phyloP scores from a whole-genome alignment of 1,140 invertebrate species.

The Halictus rubicundus region DNA sequence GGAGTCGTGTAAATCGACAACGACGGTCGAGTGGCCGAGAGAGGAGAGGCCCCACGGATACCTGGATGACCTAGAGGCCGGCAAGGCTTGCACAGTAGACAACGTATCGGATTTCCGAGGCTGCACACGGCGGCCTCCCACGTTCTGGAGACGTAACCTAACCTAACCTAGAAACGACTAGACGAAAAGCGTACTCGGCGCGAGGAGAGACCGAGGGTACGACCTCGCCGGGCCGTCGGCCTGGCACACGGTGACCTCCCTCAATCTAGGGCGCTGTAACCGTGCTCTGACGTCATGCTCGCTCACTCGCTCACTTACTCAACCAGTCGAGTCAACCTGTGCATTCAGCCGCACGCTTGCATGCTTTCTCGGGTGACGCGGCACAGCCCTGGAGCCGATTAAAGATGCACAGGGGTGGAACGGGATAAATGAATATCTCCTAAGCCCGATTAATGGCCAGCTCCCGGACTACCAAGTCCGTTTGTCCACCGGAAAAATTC shows the following conservation, averaged over 20 bases:
- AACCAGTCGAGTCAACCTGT: slow-evolving; percentile 73
- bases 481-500: background rate
- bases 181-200: slow-evolving; percentile 70
- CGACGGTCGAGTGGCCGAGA: slow-evolving; percentile 14
- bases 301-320: slow-evolving; percentile 56
- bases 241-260: slow-evolving; percentile 80
- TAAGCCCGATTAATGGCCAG: slow-evolving; percentile 5
- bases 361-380: slow-evolving; percentile 50
- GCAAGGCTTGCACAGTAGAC: slow-evolving; percentile 26
- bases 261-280: slow-evolving; percentile 81
- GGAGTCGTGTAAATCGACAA: slow-evolving; percentile 27
- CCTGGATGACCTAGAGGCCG: slow-evolving; percentile 58
- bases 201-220: slow-evolving; percentile 73
- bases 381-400: slow-evolving; percentile 13
- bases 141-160: slow-evolving; percentile 69
- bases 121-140: slow-evolving; percentile 62
- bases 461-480: too few species aligned
- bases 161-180: slow-evolving; percentile 75
- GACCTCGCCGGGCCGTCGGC: slow-evolving; percentile 81
- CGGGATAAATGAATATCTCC: background rate
- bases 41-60: slow-evolving; percentile 23
- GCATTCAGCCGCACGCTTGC: slow-evolving; percentile 58
- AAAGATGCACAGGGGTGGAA: slow-evolving; percentile 6
- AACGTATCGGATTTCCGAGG: slow-evolving; percentile 65
- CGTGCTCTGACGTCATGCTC: slow-evolving; percentile 79